Evolutionary conservation across 2,888 invertebrate genomes (phyloP).

Genomic region (Agrilus biguttatus): DNA sequence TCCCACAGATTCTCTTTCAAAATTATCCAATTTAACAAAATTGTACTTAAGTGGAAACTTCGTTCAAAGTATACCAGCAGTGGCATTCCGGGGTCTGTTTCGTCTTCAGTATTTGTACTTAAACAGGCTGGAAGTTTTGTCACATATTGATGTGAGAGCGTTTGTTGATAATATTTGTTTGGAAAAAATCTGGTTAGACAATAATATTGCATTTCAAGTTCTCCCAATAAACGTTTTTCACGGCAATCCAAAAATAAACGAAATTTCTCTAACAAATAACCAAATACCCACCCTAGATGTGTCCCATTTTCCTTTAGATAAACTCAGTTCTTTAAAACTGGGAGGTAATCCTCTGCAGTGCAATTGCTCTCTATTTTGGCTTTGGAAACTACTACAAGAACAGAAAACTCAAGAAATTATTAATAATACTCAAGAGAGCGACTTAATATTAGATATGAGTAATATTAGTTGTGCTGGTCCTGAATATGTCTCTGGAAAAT

Average conservation of each 20-base stretch:
- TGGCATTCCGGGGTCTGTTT: constrained; percentile 73
- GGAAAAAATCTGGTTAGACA: constrained; percentile 63
- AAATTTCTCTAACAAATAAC: constrained; percentile 64
- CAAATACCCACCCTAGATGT: constrained; percentile 61
- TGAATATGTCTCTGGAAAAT: constrained; percentile 36
- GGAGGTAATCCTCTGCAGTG: constrained; percentile 75
- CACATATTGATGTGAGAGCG: constrained; percentile 58
- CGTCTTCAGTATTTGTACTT: constrained; percentile 62
- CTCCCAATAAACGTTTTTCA: constrained; percentile 74
- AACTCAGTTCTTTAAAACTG: constrained; percentile 55
- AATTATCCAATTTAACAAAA: constrained; percentile 60
- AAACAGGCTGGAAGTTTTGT: constrained; percentile 50
- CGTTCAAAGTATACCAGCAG: constrained; percentile 54
- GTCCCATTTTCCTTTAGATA: constrained; percentile 70
- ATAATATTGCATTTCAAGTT: constrained; percentile 56
- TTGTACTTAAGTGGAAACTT: constrained; percentile 69
- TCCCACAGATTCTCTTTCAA: constrained; percentile 61
- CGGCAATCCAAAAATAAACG: constrained; percentile 63
- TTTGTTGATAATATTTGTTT: constrained; percentile 76
- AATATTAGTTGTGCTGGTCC: constrained; percentile 45
- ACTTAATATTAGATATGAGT: constrained; percentile 38
- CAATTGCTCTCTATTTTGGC: constrained; percentile 77
- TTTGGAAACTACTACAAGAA: constrained; percentile 54
- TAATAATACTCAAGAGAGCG: constrained; percentile 21
- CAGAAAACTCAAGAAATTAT: constrained; percentile 15